Evolutionary conservation across 2,888 invertebrate genomes (phyloP).

Genomic region (Oxyteleia sp.): DNA sequence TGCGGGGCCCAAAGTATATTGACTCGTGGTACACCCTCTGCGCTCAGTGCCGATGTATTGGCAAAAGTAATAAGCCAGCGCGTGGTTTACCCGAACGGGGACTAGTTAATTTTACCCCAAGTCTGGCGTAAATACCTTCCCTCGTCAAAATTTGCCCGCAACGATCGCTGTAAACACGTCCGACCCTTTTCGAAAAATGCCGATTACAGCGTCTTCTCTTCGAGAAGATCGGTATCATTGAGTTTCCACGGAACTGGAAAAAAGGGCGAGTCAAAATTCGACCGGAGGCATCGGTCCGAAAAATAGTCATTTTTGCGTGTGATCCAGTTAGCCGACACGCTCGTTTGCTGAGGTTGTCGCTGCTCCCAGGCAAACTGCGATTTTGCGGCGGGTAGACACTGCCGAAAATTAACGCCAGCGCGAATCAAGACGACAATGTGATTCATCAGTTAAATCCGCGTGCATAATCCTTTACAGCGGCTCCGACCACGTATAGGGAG

Average conservation of each 20-base stretch:
- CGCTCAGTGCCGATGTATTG: slow-evolving; percentile 78
- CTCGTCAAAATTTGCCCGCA: neutral
- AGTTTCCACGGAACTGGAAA: slow-evolving; percentile 31
- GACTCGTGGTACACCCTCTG: slow-evolving; percentile 86
- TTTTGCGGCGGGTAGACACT: slow-evolving; percentile 58
- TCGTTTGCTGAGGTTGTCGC: slow-evolving; percentile 59
- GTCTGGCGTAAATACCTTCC: neutral
- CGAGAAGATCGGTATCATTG: neutral
- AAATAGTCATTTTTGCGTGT: slow-evolving; percentile 67
- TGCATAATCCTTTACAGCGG: slow-evolving; percentile 87
- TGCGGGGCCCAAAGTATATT: slow-evolving; percentile 83
- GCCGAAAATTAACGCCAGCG: slow-evolving; percentile 87
- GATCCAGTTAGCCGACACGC: slow-evolving; percentile 66
- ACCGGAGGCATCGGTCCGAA: slow-evolving; percentile 29
- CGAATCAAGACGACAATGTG: slow-evolving; percentile 88
- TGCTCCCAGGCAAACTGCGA: slow-evolving; percentile 68
- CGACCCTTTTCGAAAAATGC: slow-evolving; percentile 16
- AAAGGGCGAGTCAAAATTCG: slow-evolving; percentile 27
- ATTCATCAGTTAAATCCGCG: slow-evolving; percentile 88
- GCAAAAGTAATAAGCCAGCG: slow-evolving; percentile 86
- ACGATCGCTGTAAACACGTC: slow-evolving; percentile 1
- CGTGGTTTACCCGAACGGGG: slow-evolving; percentile 82
- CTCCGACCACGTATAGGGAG: slow-evolving; percentile 76
- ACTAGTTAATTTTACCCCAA: slow-evolving; percentile 82
- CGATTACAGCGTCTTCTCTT: slow-evolving; percentile 8